Conservation (phyloP, 2,113 vertebrate genomes). For the Balaeniceps rex region DNA sequence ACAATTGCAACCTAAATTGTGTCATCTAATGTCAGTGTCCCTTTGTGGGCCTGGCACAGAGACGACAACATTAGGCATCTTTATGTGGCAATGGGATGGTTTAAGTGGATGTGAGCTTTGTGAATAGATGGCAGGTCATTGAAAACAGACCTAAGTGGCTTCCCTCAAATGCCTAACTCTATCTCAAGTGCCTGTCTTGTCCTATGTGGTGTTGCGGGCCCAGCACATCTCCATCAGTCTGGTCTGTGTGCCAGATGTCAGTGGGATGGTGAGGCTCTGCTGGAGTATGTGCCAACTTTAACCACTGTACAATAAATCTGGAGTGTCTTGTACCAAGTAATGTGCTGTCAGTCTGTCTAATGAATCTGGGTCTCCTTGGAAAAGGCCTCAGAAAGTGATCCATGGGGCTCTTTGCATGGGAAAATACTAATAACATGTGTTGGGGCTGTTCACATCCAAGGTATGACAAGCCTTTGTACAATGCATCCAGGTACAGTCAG, state of each 20-base stretch:
- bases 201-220: neutral
- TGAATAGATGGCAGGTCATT: neutral
- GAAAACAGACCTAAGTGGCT: neutral
- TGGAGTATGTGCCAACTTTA: neutral
- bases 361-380: neutral
- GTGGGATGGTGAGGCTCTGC: neutral
- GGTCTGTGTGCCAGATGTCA: neutral
- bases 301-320: neutral
- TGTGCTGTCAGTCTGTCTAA: neutral
- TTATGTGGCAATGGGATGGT: neutral
- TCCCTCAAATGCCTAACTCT: neutral
- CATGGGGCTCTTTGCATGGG: neutral
- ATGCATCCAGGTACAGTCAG: neutral
- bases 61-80: neutral
- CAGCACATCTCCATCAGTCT: neutral
- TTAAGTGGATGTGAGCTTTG: neutral
- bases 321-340: neutral
- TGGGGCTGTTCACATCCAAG: neutral
- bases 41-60: neutral
- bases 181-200: neutral
- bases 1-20: neutral
- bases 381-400: neutral
- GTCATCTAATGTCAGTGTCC: accelerated
- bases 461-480: neutral
- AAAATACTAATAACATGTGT: neutral